Base-by-base conservation (phyloP, 2,888 invertebrate species). In the Leptogaster cylindrica region DNA sequence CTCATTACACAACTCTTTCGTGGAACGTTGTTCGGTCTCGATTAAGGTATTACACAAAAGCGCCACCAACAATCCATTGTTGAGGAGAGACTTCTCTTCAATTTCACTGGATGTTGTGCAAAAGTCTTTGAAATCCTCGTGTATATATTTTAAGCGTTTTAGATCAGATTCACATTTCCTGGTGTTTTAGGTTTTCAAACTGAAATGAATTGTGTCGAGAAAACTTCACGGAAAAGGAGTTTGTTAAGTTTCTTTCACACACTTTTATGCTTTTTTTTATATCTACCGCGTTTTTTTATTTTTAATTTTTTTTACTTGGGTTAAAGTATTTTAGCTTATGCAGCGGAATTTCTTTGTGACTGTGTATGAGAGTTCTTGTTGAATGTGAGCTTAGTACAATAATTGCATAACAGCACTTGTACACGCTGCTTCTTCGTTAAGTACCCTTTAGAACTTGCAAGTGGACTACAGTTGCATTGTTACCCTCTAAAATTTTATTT, bases 361-460 rank as follows among this genome's bases (percentile, higher is more conserved):
- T 5, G n/a, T 20, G 1, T 4, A 16, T 2, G 6, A 25, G 23
- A 23, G 10, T 8, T 46, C 20, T 16, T 39, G 23, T 4, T 36
- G 36, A 23, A 33, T 8, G 23, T 23, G 12, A 36, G 25, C 36
- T 18, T 36, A n/a, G 23, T 2, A 39, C 55, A 55, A 55, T 55
- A 18, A 55, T 55, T 55, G 8, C 55, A 36, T 36, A n/a, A 36
- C 14, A 55, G 55, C 55, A 55, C 18, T 50, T 27, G 25, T 50
- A 27, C 50, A 12, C 28, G 50, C 12, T 50, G 50, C 55, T 55
- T 36, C 36, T 55, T 55, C 55, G 39, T 55, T 55, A 55, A 55
- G 55, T n/a, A 55, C 55, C 20, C 20, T 20, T 55, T 16, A 41
- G 39, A 33, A 39, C 20, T 36, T 55, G n/a, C 36, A 55, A 36